Base-by-base conservation (phyloP, 2,888 invertebrate species). In the Agonopterix subpropinquella region DNA sequence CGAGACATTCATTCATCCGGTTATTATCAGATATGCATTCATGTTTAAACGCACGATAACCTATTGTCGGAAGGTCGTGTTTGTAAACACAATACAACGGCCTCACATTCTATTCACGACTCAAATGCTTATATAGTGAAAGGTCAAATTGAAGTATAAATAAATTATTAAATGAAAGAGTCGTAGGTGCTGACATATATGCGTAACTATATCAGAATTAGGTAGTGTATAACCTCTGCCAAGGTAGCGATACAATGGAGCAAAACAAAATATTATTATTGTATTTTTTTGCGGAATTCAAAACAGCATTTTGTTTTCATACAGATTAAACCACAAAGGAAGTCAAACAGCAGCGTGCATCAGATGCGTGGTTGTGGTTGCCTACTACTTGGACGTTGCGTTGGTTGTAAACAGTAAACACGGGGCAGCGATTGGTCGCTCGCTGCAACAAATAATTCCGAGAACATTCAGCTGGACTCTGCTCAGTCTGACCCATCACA, bases 391-490 rank as follows among this genome's bases (percentile, higher is more conserved):
- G 18, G 18, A 28, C 28, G 28, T 18, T 15, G 44, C 42, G 43
- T 47, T 8, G 11, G 57, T 66, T 59, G 64, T 70, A 69, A 74
- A 70, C 70, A 73, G 72, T 75, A 80, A 79, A 78, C 76, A 79
- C 55, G 68, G 72, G 73, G 77, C 77, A 77, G 70, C 69, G 73
- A 60, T 69, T 74, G 42, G n/a, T 45, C 15, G 18, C 3, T 45
- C 15, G 18, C 3, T 44, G 73, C 62, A 58, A 65, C 66, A 64
- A 70, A 69, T 69, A 67, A 62, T 69, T 66, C 70, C 65, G 64
- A 83, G 79, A 85, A 83, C 77, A 82, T 83, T 82, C 80, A 79
- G 63, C 63, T 80, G 80, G 77, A 80, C 80, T 79, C 71, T 39
- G 39, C 39, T 70, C n/a, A n/a, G n/a, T n/a, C 75, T 56, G 58